Evolutionary conservation across 2,888 invertebrate genomes (phyloP), one percentile per base, ranked within the genome.

Genomic region (Perithous albicinctus): DNA sequence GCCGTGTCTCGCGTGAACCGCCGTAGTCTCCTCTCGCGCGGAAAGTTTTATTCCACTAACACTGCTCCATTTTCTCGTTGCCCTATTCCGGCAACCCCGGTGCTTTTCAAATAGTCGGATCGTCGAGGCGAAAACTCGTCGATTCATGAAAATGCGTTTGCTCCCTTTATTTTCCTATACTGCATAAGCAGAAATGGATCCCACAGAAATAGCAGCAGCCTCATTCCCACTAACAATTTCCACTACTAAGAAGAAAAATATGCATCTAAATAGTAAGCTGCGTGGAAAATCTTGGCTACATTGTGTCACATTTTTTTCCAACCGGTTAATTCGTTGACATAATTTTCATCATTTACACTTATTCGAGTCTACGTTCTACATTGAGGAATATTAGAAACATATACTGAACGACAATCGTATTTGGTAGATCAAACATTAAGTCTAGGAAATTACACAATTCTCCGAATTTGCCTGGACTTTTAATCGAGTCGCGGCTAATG

Each of bases 31-130:
- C 79, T 81, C 41, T 84, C 83, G 83, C 74, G 79, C 63, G 83
- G 80, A 83, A 84, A 85, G 77, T 85, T 83, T 83, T 85, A 81
- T 85, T 83, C 76, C 74, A 69, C 78, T 48, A 79, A 81, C 78
- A 64, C 66, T 75, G 79, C 63, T 70, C 83, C 77, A 78, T 83
- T 82, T 82, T 75, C 59, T 67, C 82, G 54, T 70, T 59, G 64
- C 46, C 69, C 43, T 23, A 29, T 77, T 46, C 63, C 69, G 54
- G 61, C 51, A 48, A 74, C 41, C 63, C 8, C 64, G 26, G 59
- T 74, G 72, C 77, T 75, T 82, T 82, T 78, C 77, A 77, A 80
- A 78, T 77, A 77, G 69, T 66, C 70, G 41, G 38, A 77, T 75
- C 75, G 48, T 43, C 76, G 41, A 74, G 73, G 59, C 79, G 79